Evolutionary conservation across 2,888 invertebrate species (phyloP).

Genomic region (Urechis unicinctus): DNA sequence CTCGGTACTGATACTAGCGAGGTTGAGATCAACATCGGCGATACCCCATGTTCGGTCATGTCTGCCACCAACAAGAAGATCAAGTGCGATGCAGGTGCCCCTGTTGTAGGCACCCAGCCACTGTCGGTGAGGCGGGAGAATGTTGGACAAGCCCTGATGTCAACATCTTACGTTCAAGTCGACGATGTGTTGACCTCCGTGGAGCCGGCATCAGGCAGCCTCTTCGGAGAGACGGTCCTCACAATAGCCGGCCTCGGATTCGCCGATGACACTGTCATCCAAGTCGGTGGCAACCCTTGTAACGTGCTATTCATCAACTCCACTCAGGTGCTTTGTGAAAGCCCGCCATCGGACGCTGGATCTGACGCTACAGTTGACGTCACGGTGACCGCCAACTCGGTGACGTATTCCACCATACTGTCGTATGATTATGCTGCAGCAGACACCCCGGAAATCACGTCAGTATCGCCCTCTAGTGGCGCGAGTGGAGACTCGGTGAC

Average conservation of each 20-base stretch:
- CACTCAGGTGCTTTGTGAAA: background rate
- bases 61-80: background rate
- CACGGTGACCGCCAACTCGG: background rate
- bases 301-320: background rate
- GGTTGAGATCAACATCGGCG: background rate
- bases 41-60: background rate
- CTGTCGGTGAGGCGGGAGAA: background rate
- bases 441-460: constrained; percentile 26
- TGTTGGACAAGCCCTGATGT: background rate
- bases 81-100: background rate
- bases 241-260: background rate
- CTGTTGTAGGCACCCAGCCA: background rate
- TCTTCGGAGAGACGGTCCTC: background rate
- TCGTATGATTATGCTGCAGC: constrained; percentile 15
- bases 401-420: constrained; percentile 7
- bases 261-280: background rate
- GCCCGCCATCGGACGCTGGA: background rate
- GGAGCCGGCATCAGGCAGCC: background rate
- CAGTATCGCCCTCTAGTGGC: constrained; percentile 28
- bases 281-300: background rate
- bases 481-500: constrained; percentile 37
- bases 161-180: background rate
- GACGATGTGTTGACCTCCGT: background rate
- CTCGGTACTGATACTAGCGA: background rate
- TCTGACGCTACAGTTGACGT: background rate